Base-by-base conservation (phyloP, 2,888 invertebrate genomes). In the Pammene fasciana region DNA sequence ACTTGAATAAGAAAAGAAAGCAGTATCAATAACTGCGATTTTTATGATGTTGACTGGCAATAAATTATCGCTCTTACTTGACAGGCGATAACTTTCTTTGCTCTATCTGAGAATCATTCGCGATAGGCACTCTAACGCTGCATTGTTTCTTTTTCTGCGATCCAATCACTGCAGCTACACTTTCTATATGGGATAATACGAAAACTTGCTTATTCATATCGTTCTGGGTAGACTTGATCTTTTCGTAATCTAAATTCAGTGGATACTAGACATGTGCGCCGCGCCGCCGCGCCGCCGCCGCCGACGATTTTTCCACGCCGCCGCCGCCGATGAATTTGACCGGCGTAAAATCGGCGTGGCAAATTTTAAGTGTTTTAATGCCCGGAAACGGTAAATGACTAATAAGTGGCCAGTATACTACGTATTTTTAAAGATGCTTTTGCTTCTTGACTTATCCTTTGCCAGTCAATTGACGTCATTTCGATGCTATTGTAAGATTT, bases 51-150 rank as follows among this genome's bases (percentile, higher is more conserved):
- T 72, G 72, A 73, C 73, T 76, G 71, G 77, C 76, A 82, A 83
- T 70, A 70, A 65, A 70, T 83, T 81, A 83, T 80, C 71, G 75
- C 79, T 84, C 75, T 82, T 84, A 76, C 80, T 77, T 80, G 75
- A 73, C 74, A 78, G 72, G 75, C 80, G 74, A 86, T 86, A 81
- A 81, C 82, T 83, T 83, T 82, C 79, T 81, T 80, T 73, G 70
- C 75, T 71, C 48, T 71, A 71, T 61, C 60, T 62, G 57, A 62
- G 70, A 70, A 72, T 64, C 70, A 62, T 60, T 46, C n/a, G 61
- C 43, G 60, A 70, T 70, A 70, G 65, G 48, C 61, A 36, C 54
- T 77, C 74, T 75, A 79, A 80, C 77, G 79, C 73, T 74, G 80
- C 79, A 85, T 86, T 87, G 83, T 86, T 79, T 85, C 81, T 82